Base-by-base conservation (phyloP, 2,888 invertebrate species). In the Lasioglossum calceatum region DNA sequence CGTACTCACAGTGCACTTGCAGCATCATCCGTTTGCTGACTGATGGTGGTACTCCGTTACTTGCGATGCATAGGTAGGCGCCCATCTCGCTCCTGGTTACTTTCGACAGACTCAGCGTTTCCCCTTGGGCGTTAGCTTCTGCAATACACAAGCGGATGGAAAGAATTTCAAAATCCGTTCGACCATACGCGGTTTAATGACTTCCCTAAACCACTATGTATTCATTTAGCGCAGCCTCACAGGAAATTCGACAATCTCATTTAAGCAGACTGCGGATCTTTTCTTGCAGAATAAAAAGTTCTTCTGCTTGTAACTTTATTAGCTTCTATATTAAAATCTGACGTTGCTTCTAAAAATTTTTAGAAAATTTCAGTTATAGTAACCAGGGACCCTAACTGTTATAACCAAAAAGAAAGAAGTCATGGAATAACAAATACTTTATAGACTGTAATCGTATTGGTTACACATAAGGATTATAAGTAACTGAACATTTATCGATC, bases 11-110 rank as follows among this genome's bases (percentile, higher is more conserved):
- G 95, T 98, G 98, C 91, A 98, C 98, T 95, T 98, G 98, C 86
- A 98, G 97, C 97, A 98, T 98, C 97, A 98, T 97, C 95, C 98
- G 96, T 96, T 98, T 98, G 96, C 98, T 98, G 95, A 98, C 98
- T 71, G 98, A 97, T 58, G 98, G 98, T 54, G 98, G 98, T 39
- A 98, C 98, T 71, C 98, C 98, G 94, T 98, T 98, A 91, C 98
- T 97, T 82, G 98, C 98, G 95, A 98, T 98, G 96, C 98, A 98
- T 93, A 98, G 96, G 95, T 98, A 98, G 82, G 97, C 97, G 79
- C 98, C 98, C 98, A 98, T 98, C 96, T 98, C 98, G 77, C 98
- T 98, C 90, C 98, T 96, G 88, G 98, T 98, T 94, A 98, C 97
- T 96, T 98, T 98, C 82, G 98, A 97, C 94, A 98, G 96, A 92